phyloP scores from a whole-genome alignment of 2,888 invertebrate genomes.

The Sinhomidia bicolor region DNA sequence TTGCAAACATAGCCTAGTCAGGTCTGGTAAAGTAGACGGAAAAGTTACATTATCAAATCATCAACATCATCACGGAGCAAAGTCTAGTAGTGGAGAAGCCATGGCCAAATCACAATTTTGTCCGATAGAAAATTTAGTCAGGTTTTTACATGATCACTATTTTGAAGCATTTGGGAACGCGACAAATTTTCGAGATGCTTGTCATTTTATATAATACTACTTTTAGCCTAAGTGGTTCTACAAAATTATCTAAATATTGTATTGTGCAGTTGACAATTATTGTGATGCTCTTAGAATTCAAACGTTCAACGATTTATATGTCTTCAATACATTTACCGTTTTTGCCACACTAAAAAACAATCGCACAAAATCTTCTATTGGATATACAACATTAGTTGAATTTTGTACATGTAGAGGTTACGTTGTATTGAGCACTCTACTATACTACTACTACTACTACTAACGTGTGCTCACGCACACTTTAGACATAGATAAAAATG shows the following conservation, averaged over 20 bases:
- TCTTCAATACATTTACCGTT: slow-evolving; percentile 39
- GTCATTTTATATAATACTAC: slow-evolving; percentile 74
- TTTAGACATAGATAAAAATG: no score
- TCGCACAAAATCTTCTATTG: not conserved
- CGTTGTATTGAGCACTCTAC: not conserved
- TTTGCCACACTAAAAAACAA: not conserved
- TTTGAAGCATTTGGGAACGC: slow-evolving; percentile 88
- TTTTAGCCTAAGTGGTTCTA: not conserved
- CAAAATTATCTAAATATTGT: slow-evolving; percentile 14
- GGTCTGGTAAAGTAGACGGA: slow-evolving; percentile 51
- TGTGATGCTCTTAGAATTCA: slow-evolving; percentile 57
- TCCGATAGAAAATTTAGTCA: slow-evolving; percentile 92
- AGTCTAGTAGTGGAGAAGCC: slow-evolving; percentile 82
- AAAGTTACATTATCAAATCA: slow-evolving; percentile 81
- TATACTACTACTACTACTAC: no score
- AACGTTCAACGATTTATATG: slow-evolving; percentile 64
- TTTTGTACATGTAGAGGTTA: not conserved
- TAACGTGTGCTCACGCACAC: not conserved
- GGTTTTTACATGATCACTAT: slow-evolving; percentile 94
- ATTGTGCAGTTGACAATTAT: slow-evolving; percentile 32
- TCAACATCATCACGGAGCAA: slow-evolving; percentile 79
- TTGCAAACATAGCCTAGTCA: slow-evolving; percentile 84
- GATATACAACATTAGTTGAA: not conserved
- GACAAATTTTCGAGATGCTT: slow-evolving; percentile 92
- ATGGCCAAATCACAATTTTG: slow-evolving; percentile 84